Base-by-base conservation (phyloP, 1,140 invertebrate species). In the Agrilus planipennis region DNA sequence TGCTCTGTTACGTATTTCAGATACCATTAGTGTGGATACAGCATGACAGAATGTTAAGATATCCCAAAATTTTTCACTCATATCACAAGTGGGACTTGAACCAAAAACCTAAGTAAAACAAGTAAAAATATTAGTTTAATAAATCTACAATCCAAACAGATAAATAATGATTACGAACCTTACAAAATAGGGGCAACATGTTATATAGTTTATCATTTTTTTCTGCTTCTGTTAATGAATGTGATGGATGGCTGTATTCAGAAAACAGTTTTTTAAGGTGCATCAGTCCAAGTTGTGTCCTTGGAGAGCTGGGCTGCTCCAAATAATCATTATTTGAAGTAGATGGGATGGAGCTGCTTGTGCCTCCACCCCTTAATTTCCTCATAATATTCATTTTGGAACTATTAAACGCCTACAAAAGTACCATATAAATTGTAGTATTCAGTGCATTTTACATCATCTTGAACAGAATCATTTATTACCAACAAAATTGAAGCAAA, bases 171-270 rank as follows among this genome's bases (percentile, higher is more conserved):
- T 7, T 7, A 7, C 28, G 67, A 72, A 95, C 92, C 77, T 96
- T 97, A 68, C 89, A 94, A 68, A 99, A 98, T 7, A 98, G 69
- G 28, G 94, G 94, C 52, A 99, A 71, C 89, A 98, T 95, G 64
- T 92, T 94, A 64, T 97, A 97, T 1, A 98, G 71, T 65, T 94
- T 93, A 55, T 87, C 84, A 65, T 96, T 89, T 45, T 84, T 78
- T 63, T 95, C 88, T 39, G 75, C 68, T 42, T 90, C 86, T 21
- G 75, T 76, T 1, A 90, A 68, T 6, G 81, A 73, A 51, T 87
- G 82, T 29, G 79, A 68, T 23, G 89, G 84, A 69, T 94, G 87
- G 15, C 80, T 83, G 53, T 91, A 93, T 56, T 96, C 92, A 16
- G 84, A 81, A 66, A 96, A 97, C 7, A 97, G 70, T 65, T 96